Evolutionary conservation across 2,113 vertebrate genomes (phyloP), one percentile per base, ranked within the genome.

Genomic region (Platichthys flesus): DNA sequence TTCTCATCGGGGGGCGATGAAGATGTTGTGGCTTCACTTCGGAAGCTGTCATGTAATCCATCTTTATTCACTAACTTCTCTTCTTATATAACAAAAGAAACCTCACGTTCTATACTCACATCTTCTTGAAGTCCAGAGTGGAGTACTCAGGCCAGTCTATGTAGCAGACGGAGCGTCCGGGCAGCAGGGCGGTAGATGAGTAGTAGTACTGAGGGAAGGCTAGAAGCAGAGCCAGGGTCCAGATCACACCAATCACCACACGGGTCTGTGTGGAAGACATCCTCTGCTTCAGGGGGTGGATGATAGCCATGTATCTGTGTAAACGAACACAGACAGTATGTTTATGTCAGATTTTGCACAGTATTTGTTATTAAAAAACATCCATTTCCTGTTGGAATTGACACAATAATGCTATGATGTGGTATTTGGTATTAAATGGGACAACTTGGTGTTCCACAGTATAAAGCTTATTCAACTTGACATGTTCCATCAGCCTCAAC

Each of bases 201-300:
- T 74, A 90, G 78, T 80, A 69, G 31, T 87, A 90, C 78, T 89
- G 89, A 52, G 89, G 89, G 65, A 89, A 90, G 65, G 86, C 83
- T 0, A 90, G 70, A 0, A 90, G 78, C 70, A 90, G 78, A n/a
- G 89, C 89, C 57, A 90, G 63, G 2, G 76, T 28, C 89, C 89
- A 90, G 83, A 87, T 87, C 54, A 85, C 71, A 2, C 1, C n/a
- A 0, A 90, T 74, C 51, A 85, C 80, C 23, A 80, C 40, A 0
- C 84, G 72, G 5, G 83, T 89, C 81, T 84, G 61, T 6, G 78
- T 90, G 15, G 86, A 85, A 0, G 81, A 76, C 67, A 90, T 52
- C 71, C 89, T 65, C 78, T 85, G 86, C 78, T 87, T 73, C 73
- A 90, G 85, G 1, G 89, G 89, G 52, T 81, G 85, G 81, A 89